phyloP scores from a whole-genome alignment of 1,140 invertebrate species.

The Episyrphus balteatus region DNA sequence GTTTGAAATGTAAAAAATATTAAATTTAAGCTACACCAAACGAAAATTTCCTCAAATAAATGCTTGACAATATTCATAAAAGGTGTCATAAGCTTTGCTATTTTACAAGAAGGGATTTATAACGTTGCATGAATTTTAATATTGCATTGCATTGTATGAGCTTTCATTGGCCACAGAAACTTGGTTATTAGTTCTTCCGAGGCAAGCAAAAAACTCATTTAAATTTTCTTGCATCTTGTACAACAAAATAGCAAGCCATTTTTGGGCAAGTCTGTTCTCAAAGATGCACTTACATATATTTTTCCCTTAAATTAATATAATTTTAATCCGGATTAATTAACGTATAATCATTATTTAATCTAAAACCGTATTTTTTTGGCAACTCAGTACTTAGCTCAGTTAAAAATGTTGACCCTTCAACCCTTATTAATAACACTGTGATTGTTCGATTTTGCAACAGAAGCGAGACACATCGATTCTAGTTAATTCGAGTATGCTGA shows the following conservation, averaged over 20 bases:
- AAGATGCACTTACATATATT: conserved; percentile 10
- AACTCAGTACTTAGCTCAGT: too few species aligned
- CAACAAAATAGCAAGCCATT: conserved; percentile 19
- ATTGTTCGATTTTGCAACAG: too few species aligned
- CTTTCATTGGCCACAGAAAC: conserved; percentile 31
- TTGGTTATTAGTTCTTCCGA: conserved; percentile 12
- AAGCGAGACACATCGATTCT: too few species aligned
- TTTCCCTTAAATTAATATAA: conserved; percentile 10
- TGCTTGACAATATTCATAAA: too few species aligned
- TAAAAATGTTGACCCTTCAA: too few species aligned
- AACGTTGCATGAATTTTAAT: conserved; percentile 10
- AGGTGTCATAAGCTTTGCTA: too few species aligned
- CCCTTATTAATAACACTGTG: too few species aligned
- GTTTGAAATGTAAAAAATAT: neutral
- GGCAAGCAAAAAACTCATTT: conserved; percentile 34
- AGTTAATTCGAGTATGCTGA: too few species aligned
- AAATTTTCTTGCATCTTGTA: conserved; percentile 26
- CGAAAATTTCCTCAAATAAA: too few species aligned
- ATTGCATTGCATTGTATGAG: conserved; percentile 19
- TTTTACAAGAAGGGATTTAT: too few species aligned
- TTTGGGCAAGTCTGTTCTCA: too few species aligned
- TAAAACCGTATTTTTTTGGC: too few species aligned
- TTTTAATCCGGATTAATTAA: neutral
- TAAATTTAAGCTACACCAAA: neutral
- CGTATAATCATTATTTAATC: neutral